phyloP scores from a whole-genome alignment of 1,140 invertebrate species.

The Caenorhabditis elegans region WBcel235 BX284602.5:4310501-4311000 shows the following conservation, averaged over 20 bases:
- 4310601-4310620: no score
- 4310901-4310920: neutral
- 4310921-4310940: neutral
- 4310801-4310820: neutral
- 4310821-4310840: neutral
- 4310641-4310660: conserved; percentile 22
- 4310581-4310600: no score
- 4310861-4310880: neutral
- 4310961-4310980: conserved; percentile 46
- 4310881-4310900: neutral
- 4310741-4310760: neutral
- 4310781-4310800: neutral
- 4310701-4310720: neutral
- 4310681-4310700: neutral
- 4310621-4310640: neutral
- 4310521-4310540: neutral
- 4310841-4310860: neutral
- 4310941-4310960: conserved; percentile 50
- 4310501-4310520: neutral
- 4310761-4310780: neutral
- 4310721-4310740: no score
- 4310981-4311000: conserved; percentile 13
- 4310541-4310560: no score
- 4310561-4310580: no score
- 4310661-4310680: neutral